Evolutionary conservation across 2,797 vertebrate species (phyloP), one percentile per base, ranked within the genome.

Genomic region (Xenops minutus): DNA sequence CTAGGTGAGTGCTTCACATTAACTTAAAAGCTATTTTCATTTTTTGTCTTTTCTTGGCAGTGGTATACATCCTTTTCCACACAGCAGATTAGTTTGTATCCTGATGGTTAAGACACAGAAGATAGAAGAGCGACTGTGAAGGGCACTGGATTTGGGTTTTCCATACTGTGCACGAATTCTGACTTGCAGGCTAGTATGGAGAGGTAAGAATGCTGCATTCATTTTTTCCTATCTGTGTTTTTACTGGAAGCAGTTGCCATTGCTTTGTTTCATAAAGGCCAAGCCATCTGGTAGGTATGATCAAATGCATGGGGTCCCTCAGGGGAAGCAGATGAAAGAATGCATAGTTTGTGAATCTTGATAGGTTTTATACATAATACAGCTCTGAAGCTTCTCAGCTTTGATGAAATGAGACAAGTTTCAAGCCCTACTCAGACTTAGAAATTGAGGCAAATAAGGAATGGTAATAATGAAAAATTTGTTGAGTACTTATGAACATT

Each of bases 201-300:
- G 14, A 79, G 16, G 54, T 54, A 72, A 77, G 5, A 85, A 85
- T n/a, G 17, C 19, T 67, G 36, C 44, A 43, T 72, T 94, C 4
- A 0, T 55, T 71, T 82, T 81, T 91, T 69, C 36, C 52, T 80
- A 14, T 72, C 69, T 89, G 68, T 56, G 30, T 46, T 92, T 87
- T 96, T 58, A 80, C 13, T 67, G 71, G 83, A 91, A 92, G 43
- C 32, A 56, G 37, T 91, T 85, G 21, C 7, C 1, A 55, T 56
- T 91, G 49, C 72, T 88, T 71, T 83, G 17, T 79, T 91, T 85
- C 68, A 56, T 77, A 85, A 93, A 91, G 81, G 87, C 17, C 34
- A 77, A 77, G 46, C 93, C 95, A 95, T 93, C 91, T 96, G 75
- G 56, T 91, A 77, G 48, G 30, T 56, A 55, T 17, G 64, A 89